Evolutionary conservation across 2,113 vertebrate genomes (phyloP), one percentile per base, ranked within the genome.

Genomic region (Turnix velox): DNA sequence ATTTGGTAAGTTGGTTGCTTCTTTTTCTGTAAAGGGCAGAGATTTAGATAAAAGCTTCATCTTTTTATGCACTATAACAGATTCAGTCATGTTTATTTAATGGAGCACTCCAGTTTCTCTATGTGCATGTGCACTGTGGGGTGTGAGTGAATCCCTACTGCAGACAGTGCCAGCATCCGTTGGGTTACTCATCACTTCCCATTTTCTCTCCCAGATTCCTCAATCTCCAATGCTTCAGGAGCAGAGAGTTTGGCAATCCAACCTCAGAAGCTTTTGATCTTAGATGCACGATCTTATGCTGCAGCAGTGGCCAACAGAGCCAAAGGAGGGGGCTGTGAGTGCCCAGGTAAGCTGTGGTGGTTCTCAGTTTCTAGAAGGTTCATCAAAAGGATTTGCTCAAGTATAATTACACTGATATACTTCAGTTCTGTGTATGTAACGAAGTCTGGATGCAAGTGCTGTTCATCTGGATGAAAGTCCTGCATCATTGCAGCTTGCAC

Each of bases 291-390:
- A 19, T 99, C 99, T 6, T 99, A 99, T 5, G 98, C 99, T 18
- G 99, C 99, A 2, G 99, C 99, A 1, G 99, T 99, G 76, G 99
- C 99, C 5, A 99, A 99, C 97, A 96, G 99, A 92, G 99, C 99
- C 95, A 99, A 99, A 95, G 99, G 99, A 6, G 99, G 99, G 49
- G 99, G 99, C 94, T 99, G 99, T 28, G 99, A 99, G 92, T 99
- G 99, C 89, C 99, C 99, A 98, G 99, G 99, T 98, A 65, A 97
- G 97, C 59, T 12, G 6, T 14, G 8, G 7, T 33, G 8, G 59
- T 39, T 27, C 80, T 54, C 4, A 1, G 12, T 20, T 59, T 22
- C 23, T 19, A 2, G 16, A 1, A 19, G 37, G 4, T 14, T 30
- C 11, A 14, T 43, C 57, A 6, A 18, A 65, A 54, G 30, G 24